Percentiles rank a stretch among this genome's conserved stretches.
phyloP scores from a whole-genome alignment of 30 jellyfish, hydroid and myxozoan genomes.

The Mastigias papua region DNA sequence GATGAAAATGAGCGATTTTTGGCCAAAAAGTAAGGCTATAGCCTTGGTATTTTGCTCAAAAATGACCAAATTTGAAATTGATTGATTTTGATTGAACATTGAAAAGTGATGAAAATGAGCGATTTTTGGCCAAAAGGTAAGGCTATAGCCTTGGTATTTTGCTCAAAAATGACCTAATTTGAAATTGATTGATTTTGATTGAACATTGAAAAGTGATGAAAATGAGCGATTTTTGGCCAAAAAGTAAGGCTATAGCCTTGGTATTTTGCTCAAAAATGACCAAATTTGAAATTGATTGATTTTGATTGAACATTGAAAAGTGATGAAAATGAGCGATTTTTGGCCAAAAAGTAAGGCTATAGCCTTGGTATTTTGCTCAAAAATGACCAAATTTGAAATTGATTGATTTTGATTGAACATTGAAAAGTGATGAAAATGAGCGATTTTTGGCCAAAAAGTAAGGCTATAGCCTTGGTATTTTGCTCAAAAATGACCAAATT shows the following conservation, averaged over 20 bases:
- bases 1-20: not conserved
- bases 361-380: constrained; percentile 3
- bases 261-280: not conserved
- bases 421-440: not conserved
- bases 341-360: not conserved
- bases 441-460: not conserved
- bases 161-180: not conserved
- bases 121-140: not conserved
- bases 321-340: not conserved
- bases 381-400: not conserved
- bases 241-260: constrained; percentile 20
- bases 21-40: constrained; percentile 16
- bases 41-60: not conserved
- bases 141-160: not conserved
- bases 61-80: not conserved
- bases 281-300: not conserved
- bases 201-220: not conserved
- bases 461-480: no score
- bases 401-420: not conserved
- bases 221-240: not conserved
- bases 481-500: no score
- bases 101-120: not conserved
- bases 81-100: not conserved
- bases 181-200: not conserved
- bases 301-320: not conserved